phyloP scores from a whole-genome alignment of 2,113 vertebrate species.

The Tenebrosternarchus preto region DNA sequence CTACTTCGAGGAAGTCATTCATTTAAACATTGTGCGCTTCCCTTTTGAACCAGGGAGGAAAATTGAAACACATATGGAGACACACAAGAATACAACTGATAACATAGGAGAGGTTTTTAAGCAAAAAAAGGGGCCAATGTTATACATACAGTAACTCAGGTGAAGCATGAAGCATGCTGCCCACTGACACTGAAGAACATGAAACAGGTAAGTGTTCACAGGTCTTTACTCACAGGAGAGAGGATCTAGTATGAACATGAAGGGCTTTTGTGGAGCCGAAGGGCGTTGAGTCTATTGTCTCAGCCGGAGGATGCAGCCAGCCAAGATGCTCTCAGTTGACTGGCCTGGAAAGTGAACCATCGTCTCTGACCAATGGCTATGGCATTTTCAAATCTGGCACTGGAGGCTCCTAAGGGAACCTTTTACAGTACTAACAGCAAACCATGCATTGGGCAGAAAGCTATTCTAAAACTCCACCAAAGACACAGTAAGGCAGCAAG shows the following conservation, averaged over 20 bases:
- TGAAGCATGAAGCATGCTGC: background rate
- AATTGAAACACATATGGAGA: slow-evolving; percentile 23
- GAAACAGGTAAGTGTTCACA: slow-evolving; percentile 11
- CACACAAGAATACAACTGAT: background rate
- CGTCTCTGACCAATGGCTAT: slow-evolving; percentile 44
- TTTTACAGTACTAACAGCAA: slow-evolving; percentile 50
- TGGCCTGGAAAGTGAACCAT: slow-evolving; percentile 49
- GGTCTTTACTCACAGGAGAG: background rate
- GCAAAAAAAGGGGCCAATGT: background rate
- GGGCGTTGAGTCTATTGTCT: slow-evolving; percentile 44
- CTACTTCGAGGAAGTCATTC: slow-evolving; percentile 72
- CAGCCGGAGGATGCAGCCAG: slow-evolving; percentile 30
- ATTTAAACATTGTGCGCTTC: slow-evolving; percentile 51
- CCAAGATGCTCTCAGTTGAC: slow-evolving; percentile 53
- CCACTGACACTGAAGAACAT: slow-evolving; percentile 14
- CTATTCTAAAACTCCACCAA: slow-evolving; percentile 42
- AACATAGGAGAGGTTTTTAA: background rate
- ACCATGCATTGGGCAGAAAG: slow-evolving; percentile 30
- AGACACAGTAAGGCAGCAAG: slow-evolving; percentile 27
- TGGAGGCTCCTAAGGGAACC: slow-evolving; percentile 46
- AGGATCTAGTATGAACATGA: background rate
- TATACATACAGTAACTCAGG: background rate
- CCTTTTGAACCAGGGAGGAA: slow-evolving; percentile 16
- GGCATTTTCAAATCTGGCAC: slow-evolving; percentile 54
- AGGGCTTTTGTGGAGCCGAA: slow-evolving; percentile 22